Conservation (phyloP, 2,888 invertebrate species). For the Yponomeuta malinellus region DNA sequence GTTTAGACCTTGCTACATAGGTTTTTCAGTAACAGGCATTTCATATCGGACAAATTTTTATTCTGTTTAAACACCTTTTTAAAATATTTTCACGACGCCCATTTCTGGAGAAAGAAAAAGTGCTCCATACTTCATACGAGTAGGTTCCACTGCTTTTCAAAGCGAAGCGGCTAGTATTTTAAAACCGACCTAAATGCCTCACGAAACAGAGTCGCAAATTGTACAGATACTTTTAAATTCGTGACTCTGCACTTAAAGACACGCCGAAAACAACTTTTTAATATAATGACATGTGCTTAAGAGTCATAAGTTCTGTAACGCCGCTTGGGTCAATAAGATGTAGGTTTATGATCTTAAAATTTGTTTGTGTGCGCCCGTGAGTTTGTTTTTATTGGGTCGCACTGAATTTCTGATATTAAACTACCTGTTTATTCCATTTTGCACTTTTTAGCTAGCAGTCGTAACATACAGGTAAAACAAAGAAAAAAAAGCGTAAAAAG, state of each 20-base stretch:
- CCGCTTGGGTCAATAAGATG: slow-evolving; percentile 2
- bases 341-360: slow-evolving; percentile 4
- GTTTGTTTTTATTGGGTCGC: neutral
- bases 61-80: neutral
- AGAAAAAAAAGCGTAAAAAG: too few species aligned
- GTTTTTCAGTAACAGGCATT: neutral
- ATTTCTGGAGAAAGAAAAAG: neutral
- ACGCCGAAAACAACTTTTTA: slow-evolving; percentile 25
- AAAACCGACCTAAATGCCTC: neutral
- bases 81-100: neutral
- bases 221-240: neutral
- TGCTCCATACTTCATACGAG: neutral
- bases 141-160: neutral
- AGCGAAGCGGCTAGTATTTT: neutral
- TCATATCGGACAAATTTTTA: neutral
- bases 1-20: too few species aligned
- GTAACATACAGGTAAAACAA: too few species aligned
- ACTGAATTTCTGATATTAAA: neutral
- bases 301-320: slow-evolving; percentile 13
- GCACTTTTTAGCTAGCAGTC: too few species aligned
- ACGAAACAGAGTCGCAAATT: neutral
- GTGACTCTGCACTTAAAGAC: slow-evolving; percentile 17
- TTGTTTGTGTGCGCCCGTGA: neutral
- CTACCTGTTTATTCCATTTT: too few species aligned
- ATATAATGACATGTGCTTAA: slow-evolving; percentile 36